Evolutionary conservation across 1,140 invertebrate species (phyloP).

Genomic region (Lepidurus packardi): DNA sequence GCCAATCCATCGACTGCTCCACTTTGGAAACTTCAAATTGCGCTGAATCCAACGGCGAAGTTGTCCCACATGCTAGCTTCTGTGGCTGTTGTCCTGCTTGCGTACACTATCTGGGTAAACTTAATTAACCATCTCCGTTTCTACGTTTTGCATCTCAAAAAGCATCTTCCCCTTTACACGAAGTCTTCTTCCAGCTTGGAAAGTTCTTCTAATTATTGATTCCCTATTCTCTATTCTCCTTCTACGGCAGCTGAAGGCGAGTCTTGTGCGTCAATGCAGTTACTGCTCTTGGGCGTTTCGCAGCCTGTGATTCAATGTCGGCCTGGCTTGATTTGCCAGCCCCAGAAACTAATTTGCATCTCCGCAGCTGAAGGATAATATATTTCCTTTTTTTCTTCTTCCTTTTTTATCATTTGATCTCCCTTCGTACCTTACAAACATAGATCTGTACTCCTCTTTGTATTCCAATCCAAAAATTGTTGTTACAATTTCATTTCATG

Average conservation of each 20-base stretch:
- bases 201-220: slow-evolving; percentile 11
- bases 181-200: not conserved
- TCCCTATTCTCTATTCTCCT: not conserved
- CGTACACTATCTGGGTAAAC: not conserved
- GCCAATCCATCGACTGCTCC: not conserved
- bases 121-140: too few relatives aligned
- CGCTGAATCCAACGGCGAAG: not conserved
- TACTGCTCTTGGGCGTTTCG: not conserved
- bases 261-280: not conserved
- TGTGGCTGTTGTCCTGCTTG: not conserved
- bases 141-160: too few relatives aligned
- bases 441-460: too few relatives aligned
- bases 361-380: not conserved
- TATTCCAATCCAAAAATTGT: too few relatives aligned
- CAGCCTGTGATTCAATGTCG: not conserved
- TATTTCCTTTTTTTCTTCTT: too few relatives aligned
- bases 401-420: too few relatives aligned
- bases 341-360: not conserved
- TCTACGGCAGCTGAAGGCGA: not conserved
- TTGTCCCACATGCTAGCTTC: not conserved
- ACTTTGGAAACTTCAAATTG: not conserved
- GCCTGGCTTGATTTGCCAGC: not conserved
- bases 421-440: too few relatives aligned
- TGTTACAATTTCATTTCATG: too few relatives aligned
- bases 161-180: not conserved